Evolutionary conservation across 2,113 vertebrate species (phyloP).

Genomic region (Dasypus novemcinctus): DNA sequence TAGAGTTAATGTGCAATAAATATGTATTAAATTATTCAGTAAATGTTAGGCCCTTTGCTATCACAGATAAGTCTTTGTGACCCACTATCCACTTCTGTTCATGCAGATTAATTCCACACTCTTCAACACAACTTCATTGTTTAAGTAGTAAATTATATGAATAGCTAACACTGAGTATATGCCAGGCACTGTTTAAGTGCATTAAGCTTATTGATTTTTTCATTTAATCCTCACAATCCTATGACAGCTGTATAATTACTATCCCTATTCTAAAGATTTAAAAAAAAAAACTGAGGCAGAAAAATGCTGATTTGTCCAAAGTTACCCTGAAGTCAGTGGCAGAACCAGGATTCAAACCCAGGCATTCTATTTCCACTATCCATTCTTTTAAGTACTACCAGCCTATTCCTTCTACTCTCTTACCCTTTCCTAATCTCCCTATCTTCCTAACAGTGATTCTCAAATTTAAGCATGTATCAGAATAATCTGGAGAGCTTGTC

Average conservation of each 20-base stretch:
- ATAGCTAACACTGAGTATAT: neutral
- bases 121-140: neutral
- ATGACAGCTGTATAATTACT: neutral
- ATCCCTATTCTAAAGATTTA: neutral
- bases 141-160: neutral
- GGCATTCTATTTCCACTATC: neutral
- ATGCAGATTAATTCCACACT: neutral
- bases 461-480: neutral
- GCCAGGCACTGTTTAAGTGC: neutral
- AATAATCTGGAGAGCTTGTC: neutral
- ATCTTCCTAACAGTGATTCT: neutral
- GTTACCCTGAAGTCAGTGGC: neutral
- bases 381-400: neutral
- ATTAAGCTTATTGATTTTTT: neutral
- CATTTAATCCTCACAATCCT: neutral
- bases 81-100: neutral
- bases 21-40: neutral
- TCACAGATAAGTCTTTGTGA: neutral
- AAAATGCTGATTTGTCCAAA: neutral
- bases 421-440: neutral
- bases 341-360: neutral
- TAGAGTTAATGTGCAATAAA: neutral
- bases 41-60: neutral
- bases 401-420: too few species aligned
- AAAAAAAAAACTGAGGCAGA: neutral